Percentiles rank a stretch among this genome's conserved stretches.
These are phyloP conservation scores for Platynereis dumerilii DNA, from an alignment of 2,888 invertebrate genomes.

Conservation along the genomic window DNA sequence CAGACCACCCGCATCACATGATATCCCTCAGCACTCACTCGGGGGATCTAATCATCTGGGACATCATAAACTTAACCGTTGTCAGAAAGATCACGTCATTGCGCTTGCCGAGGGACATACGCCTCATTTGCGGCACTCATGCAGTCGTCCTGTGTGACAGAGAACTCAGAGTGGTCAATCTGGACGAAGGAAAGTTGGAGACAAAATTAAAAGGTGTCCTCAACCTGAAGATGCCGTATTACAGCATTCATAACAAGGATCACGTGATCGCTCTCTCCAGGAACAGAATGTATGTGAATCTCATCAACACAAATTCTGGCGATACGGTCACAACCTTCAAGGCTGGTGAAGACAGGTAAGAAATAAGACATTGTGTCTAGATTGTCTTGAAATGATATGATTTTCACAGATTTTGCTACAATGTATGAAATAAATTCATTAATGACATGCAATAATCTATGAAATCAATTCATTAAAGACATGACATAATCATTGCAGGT, in stretches of 20 bases:
- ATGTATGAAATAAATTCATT: too few species aligned
- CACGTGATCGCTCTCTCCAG: constrained; percentile 83
- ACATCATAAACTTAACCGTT: constrained; percentile 70
- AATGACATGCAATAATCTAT: too few species aligned
- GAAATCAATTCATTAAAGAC: too few species aligned
- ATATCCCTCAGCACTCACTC: constrained; percentile 77
- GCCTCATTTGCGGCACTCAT: constrained; percentile 73
- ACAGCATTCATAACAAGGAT: constrained; percentile 80
- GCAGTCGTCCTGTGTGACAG: constrained; percentile 83
- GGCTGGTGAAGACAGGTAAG: constrained; percentile 77
- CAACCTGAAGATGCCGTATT: constrained; percentile 93
- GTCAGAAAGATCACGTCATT: constrained; percentile 77
- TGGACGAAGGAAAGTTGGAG: constrained; percentile 76
- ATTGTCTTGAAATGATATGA: too few species aligned
- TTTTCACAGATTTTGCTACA: too few species aligned
- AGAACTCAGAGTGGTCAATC: constrained; percentile 80
- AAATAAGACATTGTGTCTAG: too few species aligned
- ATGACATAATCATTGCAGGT: not conserved
- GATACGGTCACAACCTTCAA: constrained; percentile 87
- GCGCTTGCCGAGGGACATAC: constrained; percentile 78
- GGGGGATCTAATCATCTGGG: constrained; percentile 84
- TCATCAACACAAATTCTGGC: constrained; percentile 82
- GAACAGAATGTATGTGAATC: constrained; percentile 88
- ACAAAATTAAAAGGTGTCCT: constrained; percentile 80
- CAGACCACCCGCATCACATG: constrained; percentile 71